Base-by-base conservation (phyloP, 92 coral and sea anemone species). In the Phenganax marumi region DNA sequence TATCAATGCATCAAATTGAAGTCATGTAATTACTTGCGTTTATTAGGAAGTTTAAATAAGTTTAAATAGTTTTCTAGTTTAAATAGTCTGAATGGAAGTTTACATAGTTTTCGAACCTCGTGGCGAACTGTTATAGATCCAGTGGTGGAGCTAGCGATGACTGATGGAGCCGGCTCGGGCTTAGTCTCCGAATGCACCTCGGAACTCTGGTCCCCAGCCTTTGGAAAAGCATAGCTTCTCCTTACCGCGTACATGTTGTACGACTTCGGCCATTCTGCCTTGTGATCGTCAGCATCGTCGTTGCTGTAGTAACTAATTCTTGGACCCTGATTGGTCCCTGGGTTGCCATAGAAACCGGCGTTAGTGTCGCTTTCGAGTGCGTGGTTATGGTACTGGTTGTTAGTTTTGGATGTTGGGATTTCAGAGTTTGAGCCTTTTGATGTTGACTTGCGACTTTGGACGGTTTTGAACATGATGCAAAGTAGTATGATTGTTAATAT, bases 251-350 rank as follows among this genome's bases (percentile, higher is more conserved):
- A 63, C 73, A 61, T 78, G 47, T 62, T 63, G 39, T 78, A 78
- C 23, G 65, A 57, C 8, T 55, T 21, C 12, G 83, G 83, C 83
- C 83, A 78, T 17, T 78, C 83, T 56, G 81, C 68, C 19, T 56
- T 76, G 81, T 76, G 68, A 10, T 17, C 13, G 52, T 39, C 80
- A 53, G 7, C 14, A 53, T 8, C 39, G 6, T 58, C 50, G 51
- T 74, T 74, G 39, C 39, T 14, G 3, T 46, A 48, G 33, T 22
- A 21, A 48, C 47, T 50, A 18, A 56, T 47, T 74, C 12, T 39
- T n/a, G 33, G 51, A 56, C 53, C 24, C 24, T 43, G 10, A 52
- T 50, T 50, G 64, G 13, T 53, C 19, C 7, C 4, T 50, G 19
- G 0, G 64, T 52, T 50, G 7, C 49, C 79, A 21, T 33, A 10